Percentiles rank a stretch among this genome's conserved stretches.
These are phyloP conservation scores for Dolichomitus sp. DNA, from an alignment of 2,888 invertebrate species.

Conservation along the genomic window DNA sequence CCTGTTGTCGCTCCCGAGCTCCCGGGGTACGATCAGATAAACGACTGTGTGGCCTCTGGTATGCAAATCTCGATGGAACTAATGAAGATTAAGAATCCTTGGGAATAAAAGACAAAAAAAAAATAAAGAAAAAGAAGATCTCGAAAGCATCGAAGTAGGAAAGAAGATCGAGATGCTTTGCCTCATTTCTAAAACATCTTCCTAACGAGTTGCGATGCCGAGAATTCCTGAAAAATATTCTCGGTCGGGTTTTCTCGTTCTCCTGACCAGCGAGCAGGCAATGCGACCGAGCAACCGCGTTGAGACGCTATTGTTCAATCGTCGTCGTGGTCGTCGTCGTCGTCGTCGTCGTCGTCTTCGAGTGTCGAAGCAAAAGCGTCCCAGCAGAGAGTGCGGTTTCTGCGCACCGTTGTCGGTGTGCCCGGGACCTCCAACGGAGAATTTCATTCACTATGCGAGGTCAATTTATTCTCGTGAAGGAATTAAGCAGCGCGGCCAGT, in stretches of 20 bases:
- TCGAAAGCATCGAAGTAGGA: constrained; percentile 64
- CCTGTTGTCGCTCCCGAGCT: constrained; percentile 75
- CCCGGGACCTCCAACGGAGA: constrained; percentile 81
- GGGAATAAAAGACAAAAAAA: constrained; percentile 50
- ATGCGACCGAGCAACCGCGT: constrained; percentile 29
- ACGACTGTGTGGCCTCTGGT: constrained; percentile 77
- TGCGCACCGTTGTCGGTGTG: constrained; percentile 11
- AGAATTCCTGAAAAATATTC: constrained; percentile 77
- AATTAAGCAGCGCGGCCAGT: constrained; percentile 58
- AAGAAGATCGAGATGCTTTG: constrained; percentile 67
- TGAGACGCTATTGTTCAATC: constrained; percentile 75
- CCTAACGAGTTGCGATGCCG: constrained; percentile 79
- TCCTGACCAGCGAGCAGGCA: constrained; percentile 39
- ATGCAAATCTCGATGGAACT: constrained; percentile 84
- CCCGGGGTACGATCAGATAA: constrained; percentile 82
- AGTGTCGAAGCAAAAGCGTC: constrained; percentile 74
- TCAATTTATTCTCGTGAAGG: constrained; percentile 69
- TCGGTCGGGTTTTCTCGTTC: constrained; percentile 56
- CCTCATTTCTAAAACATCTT: constrained; percentile 83
- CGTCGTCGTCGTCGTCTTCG: constrained; percentile 62
- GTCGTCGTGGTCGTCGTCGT: constrained; percentile 25
- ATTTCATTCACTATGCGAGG: constrained; percentile 75
- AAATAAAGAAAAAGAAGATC: constrained; percentile 35
- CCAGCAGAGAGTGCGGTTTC: background rate
- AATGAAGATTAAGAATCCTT: constrained; percentile 83